Conservation (phyloP, 2,113 vertebrate species). For the Passerina amoena region DNA sequence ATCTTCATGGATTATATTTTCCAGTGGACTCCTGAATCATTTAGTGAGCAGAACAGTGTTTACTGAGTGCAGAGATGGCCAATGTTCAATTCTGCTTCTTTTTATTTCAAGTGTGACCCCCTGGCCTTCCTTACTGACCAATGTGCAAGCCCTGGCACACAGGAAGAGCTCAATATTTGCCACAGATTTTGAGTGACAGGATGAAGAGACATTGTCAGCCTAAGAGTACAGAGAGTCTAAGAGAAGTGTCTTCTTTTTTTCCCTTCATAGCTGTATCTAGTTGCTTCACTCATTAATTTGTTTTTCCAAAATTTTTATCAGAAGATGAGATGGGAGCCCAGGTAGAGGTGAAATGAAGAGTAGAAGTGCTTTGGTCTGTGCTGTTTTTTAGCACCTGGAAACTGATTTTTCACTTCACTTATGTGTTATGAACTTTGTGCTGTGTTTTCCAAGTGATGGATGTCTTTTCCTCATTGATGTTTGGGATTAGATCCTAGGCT, state of each 20-base stretch:
- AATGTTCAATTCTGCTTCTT: neutral
- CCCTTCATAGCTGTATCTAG: neutral
- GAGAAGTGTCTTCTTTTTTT: neutral
- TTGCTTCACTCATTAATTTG: neutral
- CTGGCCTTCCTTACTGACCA: neutral
- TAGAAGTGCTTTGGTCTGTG: neutral
- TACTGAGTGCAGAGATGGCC: neutral
- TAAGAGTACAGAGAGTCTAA: neutral
- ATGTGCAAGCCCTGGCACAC: neutral
- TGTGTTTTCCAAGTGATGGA: neutral
- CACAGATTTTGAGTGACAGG: neutral
- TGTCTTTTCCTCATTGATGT: neutral
- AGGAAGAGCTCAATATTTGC: neutral
- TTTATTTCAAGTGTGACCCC: neutral
- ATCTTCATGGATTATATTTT: conserved; percentile 11
- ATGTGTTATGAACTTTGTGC: neutral
- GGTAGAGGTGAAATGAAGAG: neutral
- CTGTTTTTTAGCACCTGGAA: neutral
- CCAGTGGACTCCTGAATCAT: neutral
- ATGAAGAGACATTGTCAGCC: neutral
- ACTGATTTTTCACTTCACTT: neutral
- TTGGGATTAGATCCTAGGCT: neutral
- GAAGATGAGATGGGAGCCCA: neutral
- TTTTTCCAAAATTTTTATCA: neutral
- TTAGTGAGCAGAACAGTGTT: neutral